Percentiles rank a stretch among this genome's conserved stretches.
Conservation (phyloP, 2,113 vertebrate species). For the Australoheros scitulus region DNA sequence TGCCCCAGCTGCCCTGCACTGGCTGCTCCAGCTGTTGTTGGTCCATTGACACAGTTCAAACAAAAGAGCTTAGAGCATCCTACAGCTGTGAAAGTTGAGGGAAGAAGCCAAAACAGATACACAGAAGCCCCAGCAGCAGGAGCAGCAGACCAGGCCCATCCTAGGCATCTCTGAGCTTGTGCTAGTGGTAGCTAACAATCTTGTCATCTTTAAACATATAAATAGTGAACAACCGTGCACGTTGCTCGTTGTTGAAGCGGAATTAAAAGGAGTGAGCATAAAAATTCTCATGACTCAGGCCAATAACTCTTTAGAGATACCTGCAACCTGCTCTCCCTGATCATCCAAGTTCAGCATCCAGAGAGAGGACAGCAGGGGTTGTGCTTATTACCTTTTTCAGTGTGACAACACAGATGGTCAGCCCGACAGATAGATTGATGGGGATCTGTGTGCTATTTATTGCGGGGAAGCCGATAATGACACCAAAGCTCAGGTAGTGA, state of each 20-base stretch:
- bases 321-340: slow-evolving; percentile 34
- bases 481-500: slow-evolving; percentile 73
- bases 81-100: slow-evolving; percentile 60
- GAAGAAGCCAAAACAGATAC: slow-evolving; percentile 56
- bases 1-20: slow-evolving; percentile 63
- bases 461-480: slow-evolving; percentile 66
- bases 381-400: slow-evolving; percentile 67
- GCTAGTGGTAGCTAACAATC: slow-evolving; percentile 19
- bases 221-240: not conserved
- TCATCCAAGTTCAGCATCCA: slow-evolving; percentile 61
- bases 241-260: not conserved
- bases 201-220: not conserved
- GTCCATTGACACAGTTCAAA: slow-evolving; percentile 74
- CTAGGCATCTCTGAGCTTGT: slow-evolving; percentile 25
- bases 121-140: slow-evolving; percentile 19
- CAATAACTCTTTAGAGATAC: slow-evolving; percentile 23
- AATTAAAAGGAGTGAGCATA: slow-evolving; percentile 37
- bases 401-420: slow-evolving; percentile 73
- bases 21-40: slow-evolving; percentile 73
- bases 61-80: slow-evolving; percentile 70
- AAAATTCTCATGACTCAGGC: slow-evolving; percentile 50
- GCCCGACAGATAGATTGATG: slow-evolving; percentile 71
- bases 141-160: slow-evolving; percentile 25
- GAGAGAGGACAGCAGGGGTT: slow-evolving; percentile 47
- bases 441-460: slow-evolving; percentile 62